Conservation (phyloP, 2,797 vertebrate species). For the Chaetophractus vellerosus region DNA sequence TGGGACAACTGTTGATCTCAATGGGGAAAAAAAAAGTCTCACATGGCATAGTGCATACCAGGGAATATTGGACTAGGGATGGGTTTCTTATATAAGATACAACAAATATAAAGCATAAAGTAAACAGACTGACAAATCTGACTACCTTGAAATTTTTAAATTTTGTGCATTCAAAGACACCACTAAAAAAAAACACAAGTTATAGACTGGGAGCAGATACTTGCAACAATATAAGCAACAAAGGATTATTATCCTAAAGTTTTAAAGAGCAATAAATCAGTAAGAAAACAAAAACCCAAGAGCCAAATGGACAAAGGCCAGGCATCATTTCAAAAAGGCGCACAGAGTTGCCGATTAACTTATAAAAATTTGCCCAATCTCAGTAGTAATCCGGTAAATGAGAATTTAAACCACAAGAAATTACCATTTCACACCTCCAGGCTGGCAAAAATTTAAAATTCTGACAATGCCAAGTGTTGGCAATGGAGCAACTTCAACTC, state of each 20-base stretch:
- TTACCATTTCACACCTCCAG: conserved; percentile 34
- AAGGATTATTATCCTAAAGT: conserved; percentile 13
- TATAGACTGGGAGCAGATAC: conserved; percentile 27
- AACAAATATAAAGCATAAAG: conserved; percentile 57
- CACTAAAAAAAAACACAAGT: conserved; percentile 60
- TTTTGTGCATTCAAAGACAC: conserved; percentile 54
- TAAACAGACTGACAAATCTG: conserved; percentile 47
- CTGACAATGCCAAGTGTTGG: background rate
- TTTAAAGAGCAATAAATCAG: conserved; percentile 11
- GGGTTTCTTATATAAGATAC: conserved; percentile 61
- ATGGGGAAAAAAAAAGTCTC: background rate
- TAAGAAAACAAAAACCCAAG: conserved; percentile 44
- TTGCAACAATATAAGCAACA: conserved; percentile 39
- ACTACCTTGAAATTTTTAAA: background rate
- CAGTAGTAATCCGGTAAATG: background rate
- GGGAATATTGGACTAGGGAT: conserved; percentile 29
- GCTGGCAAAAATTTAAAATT: conserved; percentile 6
- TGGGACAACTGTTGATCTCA: background rate
- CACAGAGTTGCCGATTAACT: conserved; percentile 38
- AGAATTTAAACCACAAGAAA: conserved; percentile 56
- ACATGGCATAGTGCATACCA: background rate
- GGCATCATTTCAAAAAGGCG: background rate
- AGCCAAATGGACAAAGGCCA: conserved; percentile 34
- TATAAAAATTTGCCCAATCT: conserved; percentile 51
- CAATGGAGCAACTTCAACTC: conserved; percentile 11